Base-by-base conservation (phyloP, 2,888 invertebrate species). In the Tetrapedia diversipes region DNA sequence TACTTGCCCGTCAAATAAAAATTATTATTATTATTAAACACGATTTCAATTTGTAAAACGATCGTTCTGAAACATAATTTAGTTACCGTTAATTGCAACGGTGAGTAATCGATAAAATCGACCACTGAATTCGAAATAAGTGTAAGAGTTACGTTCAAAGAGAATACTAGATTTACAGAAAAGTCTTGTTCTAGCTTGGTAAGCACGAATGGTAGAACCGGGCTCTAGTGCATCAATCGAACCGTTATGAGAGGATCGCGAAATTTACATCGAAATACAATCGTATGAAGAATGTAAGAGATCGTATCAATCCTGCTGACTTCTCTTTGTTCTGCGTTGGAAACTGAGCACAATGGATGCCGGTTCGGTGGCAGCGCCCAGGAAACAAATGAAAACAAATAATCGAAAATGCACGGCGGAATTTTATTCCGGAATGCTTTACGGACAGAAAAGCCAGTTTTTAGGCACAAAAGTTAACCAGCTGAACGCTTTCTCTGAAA, bases 351-450 rank as follows among this genome's bases (percentile, higher is more conserved):
- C 49, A 73, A 73, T 61, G 54, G 34, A 14, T n/a, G 43, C 22
- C 16, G 29, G 41, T n/a, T 37, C 41, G 16, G 11, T 29, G 0
- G 37, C 27, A 29, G 49, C 49, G 27, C 14, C 27, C 56, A 16
- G 70, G 8, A 34, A 73, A 70, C 49, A 63, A 71, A 63, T 22
- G 49, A 37, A 71, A 63, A 63, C 56, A 71, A 63, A 49, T 49
- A 56, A 70, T 57, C 34, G 41, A 59, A 45, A 59, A 59, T 67
- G 32, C 43, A 43, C 14, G 37, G 32, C 16, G 22, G 22, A 43
- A 67, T 67, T 66, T 66, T 51, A 29, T 43, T 67, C 49, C 11
- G 19, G 7, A 29, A 37, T 19, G 45, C 29, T 32, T 32, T 34
- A n/a, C 24, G 32, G 54, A 19, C 24, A n/a, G 27, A 32, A 24